phyloP scores from a whole-genome alignment of 2,888 invertebrate species.

The Pedicia rivosa region DNA sequence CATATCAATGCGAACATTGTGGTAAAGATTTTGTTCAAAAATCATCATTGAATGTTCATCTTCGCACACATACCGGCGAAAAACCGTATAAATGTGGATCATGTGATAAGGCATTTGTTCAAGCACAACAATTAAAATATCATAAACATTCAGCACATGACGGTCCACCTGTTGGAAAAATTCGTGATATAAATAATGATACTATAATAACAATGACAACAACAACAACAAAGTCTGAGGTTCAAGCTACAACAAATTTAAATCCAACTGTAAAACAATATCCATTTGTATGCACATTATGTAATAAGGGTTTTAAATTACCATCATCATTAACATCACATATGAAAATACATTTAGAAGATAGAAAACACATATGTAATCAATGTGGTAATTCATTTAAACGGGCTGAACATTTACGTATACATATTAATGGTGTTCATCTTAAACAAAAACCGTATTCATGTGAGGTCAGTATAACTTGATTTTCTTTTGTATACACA shows the following conservation, averaged over 20 bases:
- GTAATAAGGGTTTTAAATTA: slow-evolving; percentile 11
- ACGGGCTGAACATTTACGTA: slow-evolving; percentile 11
- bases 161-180: slow-evolving; percentile 1
- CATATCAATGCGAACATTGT: slow-evolving; percentile 12
- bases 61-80: slow-evolving; percentile 12
- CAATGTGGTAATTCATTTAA: slow-evolving; percentile 12
- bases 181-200: no score
- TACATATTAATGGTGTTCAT: slow-evolving; percentile 12
- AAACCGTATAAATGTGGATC: slow-evolving; percentile 11
- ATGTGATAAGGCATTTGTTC: slow-evolving; percentile 10
- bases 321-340: slow-evolving; percentile 11
- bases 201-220: neutral
- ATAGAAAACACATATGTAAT: slow-evolving; percentile 10
- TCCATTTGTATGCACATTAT: slow-evolving; percentile 9
- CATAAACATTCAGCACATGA: slow-evolving; percentile 11
- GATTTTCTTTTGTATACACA: neutral
- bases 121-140: slow-evolving; percentile 12
- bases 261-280: neutral
- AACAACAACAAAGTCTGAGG: neutral
- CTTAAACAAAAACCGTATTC: slow-evolving; percentile 11
- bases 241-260: no score
- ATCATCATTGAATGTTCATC: slow-evolving; percentile 11
- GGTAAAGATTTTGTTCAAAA: slow-evolving; percentile 12
- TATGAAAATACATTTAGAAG: slow-evolving; percentile 12
- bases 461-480: slow-evolving; percentile 8